phyloP scores from a whole-genome alignment of 2,888 invertebrate genomes.

The Sericinus montela region DNA sequence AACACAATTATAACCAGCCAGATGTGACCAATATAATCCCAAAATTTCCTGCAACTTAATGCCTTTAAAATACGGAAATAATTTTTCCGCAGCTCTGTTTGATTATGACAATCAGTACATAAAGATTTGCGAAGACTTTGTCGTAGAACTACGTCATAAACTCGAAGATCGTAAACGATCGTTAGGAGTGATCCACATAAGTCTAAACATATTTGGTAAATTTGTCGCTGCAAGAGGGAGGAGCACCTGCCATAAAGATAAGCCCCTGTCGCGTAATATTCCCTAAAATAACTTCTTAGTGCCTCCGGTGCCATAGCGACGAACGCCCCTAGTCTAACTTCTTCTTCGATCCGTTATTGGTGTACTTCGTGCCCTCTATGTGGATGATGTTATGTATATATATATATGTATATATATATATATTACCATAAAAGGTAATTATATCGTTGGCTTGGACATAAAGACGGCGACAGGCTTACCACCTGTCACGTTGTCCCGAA shows the following conservation, averaged over 20 bases:
- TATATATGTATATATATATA: too few relatives aligned
- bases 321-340: slow-evolving; percentile 39
- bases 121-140: not conserved
- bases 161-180: slow-evolving; percentile 26
- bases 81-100: too few relatives aligned
- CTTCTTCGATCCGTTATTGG: slow-evolving; percentile 35
- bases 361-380: slow-evolving; percentile 31
- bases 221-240: slow-evolving; percentile 62
- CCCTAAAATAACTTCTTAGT: slow-evolving; percentile 78
- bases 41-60: too few relatives aligned
- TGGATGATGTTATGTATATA: slow-evolving; percentile 32
- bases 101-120: not conserved
- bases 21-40: too few relatives aligned
- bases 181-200: slow-evolving; percentile 65
- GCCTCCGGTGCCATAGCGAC: slow-evolving; percentile 74
- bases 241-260: slow-evolving; percentile 79
- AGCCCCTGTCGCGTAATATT: slow-evolving; percentile 72
- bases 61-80: too few relatives aligned
- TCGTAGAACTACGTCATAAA: slow-evolving; percentile 22
- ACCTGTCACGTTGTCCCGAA: too few relatives aligned
- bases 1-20: too few relatives aligned
- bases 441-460: too few relatives aligned
- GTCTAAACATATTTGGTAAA: slow-evolving; percentile 72
- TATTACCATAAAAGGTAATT: too few relatives aligned
- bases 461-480: too few relatives aligned